phyloP scores from a whole-genome alignment of 1,140 invertebrate genomes.

The Bombus ignitus region DNA sequence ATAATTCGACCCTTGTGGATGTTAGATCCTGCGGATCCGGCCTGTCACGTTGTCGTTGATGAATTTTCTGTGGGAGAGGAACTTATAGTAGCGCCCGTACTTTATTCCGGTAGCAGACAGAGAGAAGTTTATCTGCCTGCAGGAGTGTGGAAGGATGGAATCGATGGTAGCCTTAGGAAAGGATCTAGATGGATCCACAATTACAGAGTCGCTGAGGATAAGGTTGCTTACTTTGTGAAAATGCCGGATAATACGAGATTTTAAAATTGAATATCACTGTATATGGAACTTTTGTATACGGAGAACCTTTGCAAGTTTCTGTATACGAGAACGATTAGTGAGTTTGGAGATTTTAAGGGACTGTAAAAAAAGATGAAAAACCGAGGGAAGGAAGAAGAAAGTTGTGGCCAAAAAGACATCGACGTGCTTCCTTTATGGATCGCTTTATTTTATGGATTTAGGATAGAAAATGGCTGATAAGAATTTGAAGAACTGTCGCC shows the following conservation, averaged over 20 bases:
- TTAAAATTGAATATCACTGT: slow-evolving; percentile 64
- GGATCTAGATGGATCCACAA: slow-evolving; percentile 95
- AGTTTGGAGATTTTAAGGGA: neutral
- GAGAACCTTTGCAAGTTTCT: neutral
- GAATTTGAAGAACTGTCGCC: neutral
- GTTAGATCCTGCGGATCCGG: slow-evolving; percentile 91
- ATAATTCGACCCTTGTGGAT: slow-evolving; percentile 96
- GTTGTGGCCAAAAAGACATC: neutral
- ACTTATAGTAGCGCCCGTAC: slow-evolving; percentile 94
- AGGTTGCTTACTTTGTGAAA: slow-evolving; percentile 93
- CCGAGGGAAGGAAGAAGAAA: neutral
- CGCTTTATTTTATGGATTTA: neutral
- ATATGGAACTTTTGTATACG: neutral
- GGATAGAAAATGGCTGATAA: neutral
- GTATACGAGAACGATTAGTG: neutral
- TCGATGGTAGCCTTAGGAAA: slow-evolving; percentile 91
- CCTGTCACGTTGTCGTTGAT: slow-evolving; percentile 90
- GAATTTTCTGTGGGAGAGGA: slow-evolving; percentile 96
- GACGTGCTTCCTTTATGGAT: neutral
- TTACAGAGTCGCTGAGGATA: slow-evolving; percentile 90
- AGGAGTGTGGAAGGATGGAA: slow-evolving; percentile 95
- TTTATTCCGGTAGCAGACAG: slow-evolving; percentile 85
- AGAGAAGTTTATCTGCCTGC: slow-evolving; percentile 91
- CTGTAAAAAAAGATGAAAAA: neutral
- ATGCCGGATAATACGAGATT: slow-evolving; percentile 93